Conservation (phyloP, 2,113 vertebrate genomes). For the Cyphomyrus discorhynchus region DNA sequence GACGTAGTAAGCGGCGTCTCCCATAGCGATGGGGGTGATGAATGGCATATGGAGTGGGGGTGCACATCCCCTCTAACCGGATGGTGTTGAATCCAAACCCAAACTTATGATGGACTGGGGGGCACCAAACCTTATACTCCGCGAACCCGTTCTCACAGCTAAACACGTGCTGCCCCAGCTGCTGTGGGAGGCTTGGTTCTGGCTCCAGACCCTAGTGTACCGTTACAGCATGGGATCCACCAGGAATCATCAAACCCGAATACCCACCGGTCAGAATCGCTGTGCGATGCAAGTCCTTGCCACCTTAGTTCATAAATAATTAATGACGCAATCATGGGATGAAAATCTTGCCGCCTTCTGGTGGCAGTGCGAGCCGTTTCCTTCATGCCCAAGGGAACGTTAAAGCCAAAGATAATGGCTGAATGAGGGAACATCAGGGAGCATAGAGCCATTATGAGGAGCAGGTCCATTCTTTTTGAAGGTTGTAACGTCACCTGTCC, state of each 20-base stretch:
- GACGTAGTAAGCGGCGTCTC: neutral
- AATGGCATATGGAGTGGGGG: neutral
- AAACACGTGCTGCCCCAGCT: neutral
- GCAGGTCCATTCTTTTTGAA: neutral
- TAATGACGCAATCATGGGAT: neutral
- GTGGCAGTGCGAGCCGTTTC: neutral
- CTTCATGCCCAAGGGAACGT: neutral
- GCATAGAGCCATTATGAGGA: too few relatives aligned
- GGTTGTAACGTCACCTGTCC: neutral
- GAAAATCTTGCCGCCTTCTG: neutral
- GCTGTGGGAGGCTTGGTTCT: neutral
- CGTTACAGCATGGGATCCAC: neutral
- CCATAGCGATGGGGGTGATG: neutral
- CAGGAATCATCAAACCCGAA: neutral
- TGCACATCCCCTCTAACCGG: neutral
- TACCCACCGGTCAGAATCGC: neutral
- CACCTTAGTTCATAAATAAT: neutral
- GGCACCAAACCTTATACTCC: neutral
- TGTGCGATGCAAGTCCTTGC: neutral
- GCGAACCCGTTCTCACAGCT: neutral
- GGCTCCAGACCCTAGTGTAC: neutral
- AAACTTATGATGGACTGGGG: neutral
- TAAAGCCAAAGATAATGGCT: neutral
- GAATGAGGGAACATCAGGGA: neutral
- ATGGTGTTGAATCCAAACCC: neutral